These are phyloP conservation scores for Disparrhopalites patrizii DNA, from an alignment of 2,888 invertebrate genomes.

Conservation along the genomic window DNA sequence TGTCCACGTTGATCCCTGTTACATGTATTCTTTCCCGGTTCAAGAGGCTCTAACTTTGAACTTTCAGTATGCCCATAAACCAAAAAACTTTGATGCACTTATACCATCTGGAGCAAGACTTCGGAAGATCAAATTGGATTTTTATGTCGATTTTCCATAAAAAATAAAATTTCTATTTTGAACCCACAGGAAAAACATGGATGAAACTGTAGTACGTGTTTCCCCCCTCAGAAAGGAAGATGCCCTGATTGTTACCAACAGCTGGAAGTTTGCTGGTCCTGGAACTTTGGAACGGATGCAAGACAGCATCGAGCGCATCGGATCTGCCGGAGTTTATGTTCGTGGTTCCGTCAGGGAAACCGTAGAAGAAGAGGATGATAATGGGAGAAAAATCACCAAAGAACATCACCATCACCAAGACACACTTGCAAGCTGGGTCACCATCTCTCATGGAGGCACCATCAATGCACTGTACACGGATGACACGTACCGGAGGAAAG, in stretches of 20 bases:
- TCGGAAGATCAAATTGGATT: too few relatives aligned
- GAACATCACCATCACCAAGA: too few relatives aligned
- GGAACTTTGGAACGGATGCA: neutral
- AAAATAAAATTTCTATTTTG: too few relatives aligned
- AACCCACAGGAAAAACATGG: too few relatives aligned
- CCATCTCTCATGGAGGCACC: neutral
- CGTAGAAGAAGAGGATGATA: too few relatives aligned
- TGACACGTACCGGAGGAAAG: conserved; percentile 20
- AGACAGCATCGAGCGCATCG: neutral
- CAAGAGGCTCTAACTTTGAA: neutral
- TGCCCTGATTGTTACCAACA: neutral
- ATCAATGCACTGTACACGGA: conserved; percentile 28
- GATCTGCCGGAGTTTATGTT: neutral
- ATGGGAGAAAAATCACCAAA: too few relatives aligned
- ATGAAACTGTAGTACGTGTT: too few relatives aligned
- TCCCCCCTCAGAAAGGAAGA: neutral
- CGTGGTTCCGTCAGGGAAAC: too few relatives aligned
- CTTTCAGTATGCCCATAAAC: conserved; percentile 1
- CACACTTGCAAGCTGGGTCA: neutral
- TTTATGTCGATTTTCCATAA: too few relatives aligned
- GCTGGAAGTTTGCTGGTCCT: conserved; percentile 4
- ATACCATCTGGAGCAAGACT: too few relatives aligned
- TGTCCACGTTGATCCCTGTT: neutral
- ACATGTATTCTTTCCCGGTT: neutral
- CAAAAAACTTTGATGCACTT: too few relatives aligned